Base-by-base conservation (phyloP, 2,888 invertebrate species). In the Spodoptera littoralis region DNA sequence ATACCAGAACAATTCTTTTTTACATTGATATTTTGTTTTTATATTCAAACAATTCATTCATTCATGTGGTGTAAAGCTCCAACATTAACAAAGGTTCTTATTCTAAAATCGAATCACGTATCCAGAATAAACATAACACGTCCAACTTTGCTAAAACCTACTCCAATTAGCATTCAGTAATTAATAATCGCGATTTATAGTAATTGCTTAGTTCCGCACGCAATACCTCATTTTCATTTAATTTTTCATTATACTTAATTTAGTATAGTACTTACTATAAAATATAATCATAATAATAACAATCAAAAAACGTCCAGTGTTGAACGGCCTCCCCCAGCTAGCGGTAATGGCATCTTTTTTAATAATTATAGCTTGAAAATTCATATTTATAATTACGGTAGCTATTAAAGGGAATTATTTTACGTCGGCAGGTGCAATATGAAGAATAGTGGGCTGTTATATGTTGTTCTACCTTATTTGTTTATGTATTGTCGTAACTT, bases 261-360 rank as follows among this genome's bases (percentile, higher is more conserved):
- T n/a, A 27, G 45, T 42, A 18, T 13, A 11, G 36, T 70, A 63
- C 44, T n/a, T n/a, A 48, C 30, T 48, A 11, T 44, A 18, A 58
- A 70, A 62, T 58, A 58, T 58, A 57, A 74, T 63, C 45, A 51
- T 75, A 36, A 59, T 59, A 51, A 63, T 59, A 75, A 71, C 49
- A 70, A 75, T 63, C 52, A 58, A 56, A 75, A 18, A 59, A 59
- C 55, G 44, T 56, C 54, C 52, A 63, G 24, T 49, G 51, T 48
- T 49, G 44, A 36, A 42, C 45, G 45, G 42, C 53, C 56, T 71
- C 65, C 59, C 56, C 54, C 22, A 47, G 51, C 22, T 41, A 57
- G 24, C 42, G 24, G 41, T 71, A 72, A 72, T 75, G 57, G 43
- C 76, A 65, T 75, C 41, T 54, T 76, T 74, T 76, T 59, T 45